phyloP scores from a whole-genome alignment of 2,888 invertebrate species.

The Fragum fragum region DNA sequence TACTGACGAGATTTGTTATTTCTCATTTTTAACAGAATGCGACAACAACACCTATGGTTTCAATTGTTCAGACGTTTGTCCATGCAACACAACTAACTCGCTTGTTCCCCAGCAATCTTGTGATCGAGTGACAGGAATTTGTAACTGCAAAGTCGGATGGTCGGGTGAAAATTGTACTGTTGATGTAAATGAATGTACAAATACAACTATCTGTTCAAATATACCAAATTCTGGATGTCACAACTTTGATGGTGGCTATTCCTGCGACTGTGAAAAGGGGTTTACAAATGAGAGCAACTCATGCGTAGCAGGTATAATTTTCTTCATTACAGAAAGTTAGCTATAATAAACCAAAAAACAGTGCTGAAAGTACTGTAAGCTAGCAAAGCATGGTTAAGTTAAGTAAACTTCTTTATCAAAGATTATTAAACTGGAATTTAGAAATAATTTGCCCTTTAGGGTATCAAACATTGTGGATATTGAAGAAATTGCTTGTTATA shows the following conservation, averaged over 20 bases:
- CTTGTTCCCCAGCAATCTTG: background rate
- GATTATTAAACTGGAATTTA: no score
- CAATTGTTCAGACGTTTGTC: conserved; percentile 1
- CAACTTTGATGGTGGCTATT: conserved; percentile 8
- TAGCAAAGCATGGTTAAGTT: no score
- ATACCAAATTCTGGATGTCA: background rate
- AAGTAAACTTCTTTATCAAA: no score
- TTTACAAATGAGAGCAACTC: background rate
- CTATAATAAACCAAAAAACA: no score
- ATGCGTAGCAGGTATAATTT: conserved; percentile 10
- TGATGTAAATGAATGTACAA: conserved; percentile 3
- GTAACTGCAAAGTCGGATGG: background rate
- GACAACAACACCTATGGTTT: conserved; percentile 4
- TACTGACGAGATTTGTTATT: no score
- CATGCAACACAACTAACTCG: conserved; percentile 1
- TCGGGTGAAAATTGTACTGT: background rate
- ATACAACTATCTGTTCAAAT: background rate
- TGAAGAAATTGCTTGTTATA: no score
- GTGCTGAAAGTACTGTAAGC: no score
- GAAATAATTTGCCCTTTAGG: no score
- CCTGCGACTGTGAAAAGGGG: background rate
- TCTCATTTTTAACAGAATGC: no score
- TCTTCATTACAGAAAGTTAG: no score
- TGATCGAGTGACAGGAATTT: background rate
- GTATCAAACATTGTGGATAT: no score